Conservation (phyloP, 2,888 invertebrate species). For the Entomobrya proxima region DNA sequence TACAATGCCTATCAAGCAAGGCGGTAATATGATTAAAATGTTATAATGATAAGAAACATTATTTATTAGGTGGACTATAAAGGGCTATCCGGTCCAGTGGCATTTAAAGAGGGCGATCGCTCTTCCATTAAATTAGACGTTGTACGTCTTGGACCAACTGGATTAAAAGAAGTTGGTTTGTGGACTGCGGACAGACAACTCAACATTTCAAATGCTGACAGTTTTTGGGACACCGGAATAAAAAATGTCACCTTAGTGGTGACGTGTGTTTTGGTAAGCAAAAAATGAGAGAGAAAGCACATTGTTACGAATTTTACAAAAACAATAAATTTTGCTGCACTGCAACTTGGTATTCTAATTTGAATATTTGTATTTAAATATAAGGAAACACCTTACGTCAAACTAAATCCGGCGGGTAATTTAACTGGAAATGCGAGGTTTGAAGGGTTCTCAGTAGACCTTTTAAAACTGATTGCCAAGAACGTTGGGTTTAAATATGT, state of each 20-base stretch:
- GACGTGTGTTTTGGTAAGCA: slow-evolving; percentile 86
- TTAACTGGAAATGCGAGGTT: slow-evolving; percentile 90
- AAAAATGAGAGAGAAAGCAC: not conserved
- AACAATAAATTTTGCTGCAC: not conserved
- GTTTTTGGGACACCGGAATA: slow-evolving; percentile 88
- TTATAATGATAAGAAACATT: not conserved
- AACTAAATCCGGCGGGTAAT: slow-evolving; percentile 90
- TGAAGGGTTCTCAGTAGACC: slow-evolving; percentile 94
- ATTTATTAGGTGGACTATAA: slow-evolving; percentile 84
- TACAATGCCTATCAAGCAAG: not conserved
- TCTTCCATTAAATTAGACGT: slow-evolving; percentile 91
- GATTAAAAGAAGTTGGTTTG: slow-evolving; percentile 87
- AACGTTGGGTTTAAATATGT: slow-evolving; percentile 93
- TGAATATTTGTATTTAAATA: not conserved
- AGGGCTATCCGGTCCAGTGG: slow-evolving; percentile 91
- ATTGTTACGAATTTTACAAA: not conserved
- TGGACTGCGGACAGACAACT: slow-evolving; percentile 88
- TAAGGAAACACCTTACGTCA: slow-evolving; percentile 93
- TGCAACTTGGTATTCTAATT: not conserved
- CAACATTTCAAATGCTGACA: slow-evolving; percentile 89
- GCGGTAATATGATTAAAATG: too few relatives aligned
- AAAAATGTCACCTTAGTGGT: slow-evolving; percentile 92
- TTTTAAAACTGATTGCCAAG: slow-evolving; percentile 87
- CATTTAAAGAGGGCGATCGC: slow-evolving; percentile 90
- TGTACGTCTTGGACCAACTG: slow-evolving; percentile 87